phyloP scores from a whole-genome alignment of 2,113 vertebrate genomes.

The Cebidichthys violaceus region DNA sequence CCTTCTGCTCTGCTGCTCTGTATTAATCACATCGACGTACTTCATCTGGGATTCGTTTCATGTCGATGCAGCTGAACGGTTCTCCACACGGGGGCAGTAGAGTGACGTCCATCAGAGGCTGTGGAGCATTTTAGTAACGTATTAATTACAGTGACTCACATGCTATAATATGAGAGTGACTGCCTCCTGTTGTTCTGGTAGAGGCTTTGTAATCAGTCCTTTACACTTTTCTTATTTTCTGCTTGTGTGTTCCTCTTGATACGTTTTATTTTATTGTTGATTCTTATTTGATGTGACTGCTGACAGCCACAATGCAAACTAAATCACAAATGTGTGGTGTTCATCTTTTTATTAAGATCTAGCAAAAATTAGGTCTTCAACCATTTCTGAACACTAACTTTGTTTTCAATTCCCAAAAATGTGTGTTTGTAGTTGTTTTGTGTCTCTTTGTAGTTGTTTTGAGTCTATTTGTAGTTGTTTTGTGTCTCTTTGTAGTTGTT shows the following conservation, averaged over 20 bases:
- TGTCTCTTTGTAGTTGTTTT: too few species aligned
- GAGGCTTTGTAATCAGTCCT: background rate
- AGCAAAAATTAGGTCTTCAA: too few species aligned
- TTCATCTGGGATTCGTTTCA: too few species aligned
- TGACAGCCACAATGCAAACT: background rate
- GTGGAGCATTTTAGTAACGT: background rate
- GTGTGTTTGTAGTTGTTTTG: too few species aligned
- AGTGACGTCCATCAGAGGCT: background rate
- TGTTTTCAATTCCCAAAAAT: too few species aligned
- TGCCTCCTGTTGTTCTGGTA: background rate
- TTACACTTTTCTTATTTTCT: background rate
- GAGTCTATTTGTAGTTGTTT: too few species aligned
- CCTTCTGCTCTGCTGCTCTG: too few species aligned
- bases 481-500: too few species aligned
- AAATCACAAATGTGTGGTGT: background rate
- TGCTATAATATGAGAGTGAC: background rate
- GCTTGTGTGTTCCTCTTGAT: background rate
- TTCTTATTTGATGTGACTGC: background rate
- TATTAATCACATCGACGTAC: too few species aligned
- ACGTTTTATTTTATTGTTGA: background rate
- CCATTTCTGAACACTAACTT: too few species aligned
- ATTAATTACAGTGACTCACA: background rate
- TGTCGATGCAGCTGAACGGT: background rate
- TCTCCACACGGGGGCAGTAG: slow-evolving; percentile 54
- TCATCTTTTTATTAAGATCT: background rate